These are phyloP conservation scores for Ceratitis capitata DNA, from an alignment of 1,140 invertebrate genomes.

Conservation along the genomic window DNA sequence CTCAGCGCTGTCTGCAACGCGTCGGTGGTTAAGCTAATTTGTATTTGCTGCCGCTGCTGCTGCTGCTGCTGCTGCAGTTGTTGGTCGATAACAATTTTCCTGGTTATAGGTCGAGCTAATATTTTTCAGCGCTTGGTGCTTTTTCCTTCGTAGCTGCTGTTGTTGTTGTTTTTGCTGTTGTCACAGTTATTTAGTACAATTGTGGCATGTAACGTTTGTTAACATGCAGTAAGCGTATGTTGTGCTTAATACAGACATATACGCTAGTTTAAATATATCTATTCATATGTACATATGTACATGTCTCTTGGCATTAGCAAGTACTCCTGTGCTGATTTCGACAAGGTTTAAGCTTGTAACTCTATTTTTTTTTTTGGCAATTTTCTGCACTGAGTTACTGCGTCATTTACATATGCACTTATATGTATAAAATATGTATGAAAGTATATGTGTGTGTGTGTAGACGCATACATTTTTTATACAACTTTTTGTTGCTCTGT, in stretches of 20 bases:
- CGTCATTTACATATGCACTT: neutral
- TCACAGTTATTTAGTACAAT: conserved; percentile 24
- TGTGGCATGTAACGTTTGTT: neutral
- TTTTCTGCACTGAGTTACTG: neutral
- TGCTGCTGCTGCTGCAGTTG: too few relatives aligned
- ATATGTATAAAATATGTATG: neutral
- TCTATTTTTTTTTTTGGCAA: neutral
- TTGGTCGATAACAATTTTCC: conserved; percentile 35
- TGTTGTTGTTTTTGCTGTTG: neutral
- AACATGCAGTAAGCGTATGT: neutral
- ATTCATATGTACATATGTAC: neutral
- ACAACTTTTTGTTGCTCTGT: neutral
- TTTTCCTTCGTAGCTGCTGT: neutral
- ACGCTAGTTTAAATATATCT: neutral
- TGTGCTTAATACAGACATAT: neutral
- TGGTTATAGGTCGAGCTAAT: conserved; percentile 30
- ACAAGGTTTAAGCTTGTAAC: neutral
- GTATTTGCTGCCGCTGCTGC: conserved; percentile 35
- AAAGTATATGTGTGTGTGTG: too few relatives aligned
- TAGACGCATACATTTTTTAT: too few relatives aligned
- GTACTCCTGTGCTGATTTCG: neutral
- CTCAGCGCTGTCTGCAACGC: neutral
- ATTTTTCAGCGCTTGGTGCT: neutral
- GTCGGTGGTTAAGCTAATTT: conserved; percentile 30
- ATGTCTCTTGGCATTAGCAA: neutral